Conservation (phyloP, 2,113 vertebrate genomes). For the Phaetusa simplex region DNA sequence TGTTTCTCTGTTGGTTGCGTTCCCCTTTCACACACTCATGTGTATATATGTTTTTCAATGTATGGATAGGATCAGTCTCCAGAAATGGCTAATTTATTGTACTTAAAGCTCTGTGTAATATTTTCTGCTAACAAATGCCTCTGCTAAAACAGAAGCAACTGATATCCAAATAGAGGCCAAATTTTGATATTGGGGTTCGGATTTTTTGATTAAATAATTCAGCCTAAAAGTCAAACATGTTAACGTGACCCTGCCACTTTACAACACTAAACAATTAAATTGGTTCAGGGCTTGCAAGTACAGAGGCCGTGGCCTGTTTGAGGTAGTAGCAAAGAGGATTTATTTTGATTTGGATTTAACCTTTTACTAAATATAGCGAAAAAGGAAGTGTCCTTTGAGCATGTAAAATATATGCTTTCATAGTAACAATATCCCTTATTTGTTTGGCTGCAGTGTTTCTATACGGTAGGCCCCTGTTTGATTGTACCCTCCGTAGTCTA, state of each 20-base stretch:
- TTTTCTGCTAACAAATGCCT: neutral
- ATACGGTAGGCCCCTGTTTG: neutral
- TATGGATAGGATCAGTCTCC: neutral
- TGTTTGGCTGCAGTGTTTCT: neutral
- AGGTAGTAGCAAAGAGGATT: constrained; percentile 12
- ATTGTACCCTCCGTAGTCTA: neutral
- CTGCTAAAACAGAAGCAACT: neutral
- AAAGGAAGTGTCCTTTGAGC: neutral
- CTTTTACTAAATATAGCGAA: constrained; percentile 7
- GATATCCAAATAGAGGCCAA: neutral
- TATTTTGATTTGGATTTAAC: constrained; percentile 24
- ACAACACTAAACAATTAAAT: neutral
- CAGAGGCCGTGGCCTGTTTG: neutral
- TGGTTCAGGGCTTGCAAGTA: neutral
- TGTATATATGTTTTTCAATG: neutral
- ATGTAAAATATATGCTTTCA: neutral
- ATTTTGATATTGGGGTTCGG: neutral
- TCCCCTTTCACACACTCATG: neutral
- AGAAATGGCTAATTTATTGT: neutral
- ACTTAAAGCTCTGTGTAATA: neutral
- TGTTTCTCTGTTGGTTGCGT: neutral
- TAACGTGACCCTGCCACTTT: neutral
- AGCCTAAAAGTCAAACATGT: neutral
- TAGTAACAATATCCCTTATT: neutral
- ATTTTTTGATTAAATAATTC: neutral